A percentile compares a stretch with the other conserved stretches of the same genome.
phyloP scores from a whole-genome alignment of 2,888 invertebrate genomes.

The Kuschelorhynchus macadamiae region DNA sequence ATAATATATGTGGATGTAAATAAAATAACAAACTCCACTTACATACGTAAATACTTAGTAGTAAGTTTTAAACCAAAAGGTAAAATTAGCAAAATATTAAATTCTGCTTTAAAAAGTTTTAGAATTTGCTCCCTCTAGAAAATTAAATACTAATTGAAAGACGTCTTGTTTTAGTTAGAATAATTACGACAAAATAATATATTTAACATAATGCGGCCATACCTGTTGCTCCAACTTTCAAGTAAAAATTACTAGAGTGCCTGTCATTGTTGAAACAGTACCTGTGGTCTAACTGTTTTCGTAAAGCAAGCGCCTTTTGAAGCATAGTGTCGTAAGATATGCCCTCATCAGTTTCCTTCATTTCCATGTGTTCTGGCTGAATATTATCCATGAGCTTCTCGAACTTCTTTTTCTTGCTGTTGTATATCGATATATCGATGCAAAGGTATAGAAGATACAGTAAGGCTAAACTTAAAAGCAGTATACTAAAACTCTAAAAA shows the following conservation, averaged over 20 bases:
- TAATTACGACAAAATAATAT: too few relatives aligned
- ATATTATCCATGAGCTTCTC: constrained; percentile 57
- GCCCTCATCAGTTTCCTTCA: constrained; percentile 59
- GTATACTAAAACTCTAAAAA: constrained; percentile 75
- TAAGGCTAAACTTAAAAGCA: constrained; percentile 73
- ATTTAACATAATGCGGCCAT: too few relatives aligned
- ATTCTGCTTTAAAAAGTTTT: too few relatives aligned
- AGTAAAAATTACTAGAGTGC: constrained; percentile 81
- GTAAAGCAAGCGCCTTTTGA: constrained; percentile 62
- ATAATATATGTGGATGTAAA: too few relatives aligned
- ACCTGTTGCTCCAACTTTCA: constrained; percentile 83
- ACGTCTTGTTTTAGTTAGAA: too few relatives aligned
- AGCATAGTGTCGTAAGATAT: constrained; percentile 64
- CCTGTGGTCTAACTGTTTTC: constrained; percentile 70
- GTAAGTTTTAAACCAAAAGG: too few relatives aligned
- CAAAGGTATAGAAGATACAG: constrained; percentile 75
- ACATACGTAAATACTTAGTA: too few relatives aligned
- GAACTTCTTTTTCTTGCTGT: constrained; percentile 68
- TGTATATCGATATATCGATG: constrained; percentile 75
- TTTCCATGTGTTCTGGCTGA: constrained; percentile 56
- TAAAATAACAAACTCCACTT: too few relatives aligned
- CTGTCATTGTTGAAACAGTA: constrained; percentile 79
- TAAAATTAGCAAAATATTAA: too few relatives aligned
- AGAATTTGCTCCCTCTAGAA: too few relatives aligned
- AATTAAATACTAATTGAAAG: too few relatives aligned